A percentile compares a stretch with the other conserved stretches of the same genome.
Conservation (phyloP, 2,888 invertebrate species). For the Cabera pusaria region DNA sequence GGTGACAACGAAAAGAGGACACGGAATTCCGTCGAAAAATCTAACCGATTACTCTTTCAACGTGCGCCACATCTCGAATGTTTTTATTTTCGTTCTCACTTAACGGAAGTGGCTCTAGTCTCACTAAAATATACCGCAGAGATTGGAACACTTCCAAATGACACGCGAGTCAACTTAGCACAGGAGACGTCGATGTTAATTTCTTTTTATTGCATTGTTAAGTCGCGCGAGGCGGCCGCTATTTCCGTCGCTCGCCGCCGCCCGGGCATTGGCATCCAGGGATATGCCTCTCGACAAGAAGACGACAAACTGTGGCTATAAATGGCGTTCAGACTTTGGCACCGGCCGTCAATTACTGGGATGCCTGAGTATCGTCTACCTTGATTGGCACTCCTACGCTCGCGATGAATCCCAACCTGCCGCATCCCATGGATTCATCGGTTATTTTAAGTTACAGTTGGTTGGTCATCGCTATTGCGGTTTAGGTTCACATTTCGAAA, state of each 20-base stretch:
- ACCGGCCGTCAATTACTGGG: constrained; percentile 43
- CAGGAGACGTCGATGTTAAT: constrained; percentile 77
- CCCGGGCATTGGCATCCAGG: constrained; percentile 73
- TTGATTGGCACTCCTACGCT: constrained; percentile 37
- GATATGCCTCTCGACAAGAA: constrained; percentile 74
- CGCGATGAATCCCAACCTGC: constrained; percentile 25
- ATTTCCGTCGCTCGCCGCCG: constrained; percentile 76
- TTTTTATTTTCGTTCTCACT: constrained; percentile 69
- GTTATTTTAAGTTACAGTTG: constrained; percentile 25
- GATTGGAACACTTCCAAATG: constrained; percentile 79
- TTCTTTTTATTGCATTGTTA: constrained; percentile 84
- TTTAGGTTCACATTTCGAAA: constrained; percentile 27
- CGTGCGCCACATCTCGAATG: constrained; percentile 43
- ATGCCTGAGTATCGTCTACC: constrained; percentile 32
- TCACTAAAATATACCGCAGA: constrained; percentile 67
- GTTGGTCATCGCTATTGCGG: constrained; percentile 17
- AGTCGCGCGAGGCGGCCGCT: constrained; percentile 73
- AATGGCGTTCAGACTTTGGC: constrained; percentile 72
- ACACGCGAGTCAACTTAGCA: constrained; percentile 80
- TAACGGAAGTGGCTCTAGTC: constrained; percentile 73
- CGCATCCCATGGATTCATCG: constrained; percentile 19
- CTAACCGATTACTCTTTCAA: constrained; percentile 53
- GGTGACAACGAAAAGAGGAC: constrained; percentile 48
- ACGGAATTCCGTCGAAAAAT: constrained; percentile 46
- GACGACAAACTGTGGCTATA: constrained; percentile 77